Evolutionary conservation across 1,140 invertebrate species (phyloP).

Genomic region (Camponotus floridanus): DNA sequence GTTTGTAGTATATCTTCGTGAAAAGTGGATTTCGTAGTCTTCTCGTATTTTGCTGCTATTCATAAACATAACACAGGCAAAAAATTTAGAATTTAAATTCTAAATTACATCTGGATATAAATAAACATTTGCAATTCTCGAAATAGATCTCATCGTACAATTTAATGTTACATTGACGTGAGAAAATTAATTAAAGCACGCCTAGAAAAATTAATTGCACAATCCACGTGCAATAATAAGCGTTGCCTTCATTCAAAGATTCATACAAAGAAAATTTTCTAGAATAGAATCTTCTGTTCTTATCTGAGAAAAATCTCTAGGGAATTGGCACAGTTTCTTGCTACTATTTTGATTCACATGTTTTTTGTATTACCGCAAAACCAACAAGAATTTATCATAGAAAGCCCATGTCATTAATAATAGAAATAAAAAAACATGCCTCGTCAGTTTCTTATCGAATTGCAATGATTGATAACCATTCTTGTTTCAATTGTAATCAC

Average conservation of each 20-base stretch:
- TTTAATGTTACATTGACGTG: neutral
- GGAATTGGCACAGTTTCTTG: neutral
- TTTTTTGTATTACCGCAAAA: neutral
- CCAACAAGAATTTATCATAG: too few relatives aligned
- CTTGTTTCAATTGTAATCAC: neutral
- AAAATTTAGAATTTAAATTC: neutral
- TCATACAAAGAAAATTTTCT: neutral
- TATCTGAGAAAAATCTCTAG: neutral
- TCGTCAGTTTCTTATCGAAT: neutral
- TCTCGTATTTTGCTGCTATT: neutral
- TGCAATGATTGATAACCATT: neutral
- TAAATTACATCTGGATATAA: neutral
- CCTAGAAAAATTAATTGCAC: neutral
- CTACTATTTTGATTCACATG: neutral
- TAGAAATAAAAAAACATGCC: neutral
- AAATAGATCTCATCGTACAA: neutral
- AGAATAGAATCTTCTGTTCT: neutral
- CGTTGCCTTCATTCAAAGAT: neutral
- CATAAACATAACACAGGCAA: neutral
- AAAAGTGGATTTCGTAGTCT: neutral
- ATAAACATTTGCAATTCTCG: neutral
- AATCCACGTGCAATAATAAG: neutral
- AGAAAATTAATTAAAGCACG: conserved; percentile 1
- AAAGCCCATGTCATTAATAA: neutral
- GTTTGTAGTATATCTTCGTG: neutral